Percentiles rank a stretch among this genome's conserved stretches.
phyloP scores from a whole-genome alignment of 2,113 vertebrate genomes.

The Jaculus jaculus region DNA sequence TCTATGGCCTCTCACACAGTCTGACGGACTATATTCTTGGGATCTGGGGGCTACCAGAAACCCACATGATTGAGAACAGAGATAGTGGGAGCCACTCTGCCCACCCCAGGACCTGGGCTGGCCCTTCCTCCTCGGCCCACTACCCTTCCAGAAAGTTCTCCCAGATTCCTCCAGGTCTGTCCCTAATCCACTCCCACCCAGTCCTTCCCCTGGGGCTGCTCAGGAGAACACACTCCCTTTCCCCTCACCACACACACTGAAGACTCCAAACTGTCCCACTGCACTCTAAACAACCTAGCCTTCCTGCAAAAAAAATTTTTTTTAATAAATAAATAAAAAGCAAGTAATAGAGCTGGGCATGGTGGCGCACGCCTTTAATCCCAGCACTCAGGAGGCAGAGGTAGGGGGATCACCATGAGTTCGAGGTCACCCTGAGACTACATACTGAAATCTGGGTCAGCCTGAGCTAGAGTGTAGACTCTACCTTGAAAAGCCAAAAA shows the following conservation, averaged over 20 bases:
- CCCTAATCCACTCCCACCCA: not conserved
- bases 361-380: no score
- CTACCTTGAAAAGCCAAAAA: no score
- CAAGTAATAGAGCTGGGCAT: not conserved
- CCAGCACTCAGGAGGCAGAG: no score
- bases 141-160: not conserved
- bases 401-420: conserved; percentile 23
- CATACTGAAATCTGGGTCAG: no score
- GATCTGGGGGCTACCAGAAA: not conserved
- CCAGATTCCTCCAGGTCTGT: not conserved
- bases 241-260: not conserved
- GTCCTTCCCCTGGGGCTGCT: not conserved
- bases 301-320: not conserved
- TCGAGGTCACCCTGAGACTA: no score
- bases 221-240: not conserved
- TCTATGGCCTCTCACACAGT: not conserved
- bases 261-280: not conserved
- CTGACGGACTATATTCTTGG: not conserved
- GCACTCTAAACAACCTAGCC: not conserved
- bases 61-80: not conserved
- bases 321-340: no score
- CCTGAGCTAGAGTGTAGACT: no score
- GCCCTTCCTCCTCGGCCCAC: not conserved
- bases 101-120: not conserved
- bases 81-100: not conserved